Percentiles rank a stretch among this genome's conserved stretches.
These are phyloP conservation scores for Apis laboriosa DNA, from an alignment of 1,140 invertebrate genomes.

Conservation along the genomic window DNA sequence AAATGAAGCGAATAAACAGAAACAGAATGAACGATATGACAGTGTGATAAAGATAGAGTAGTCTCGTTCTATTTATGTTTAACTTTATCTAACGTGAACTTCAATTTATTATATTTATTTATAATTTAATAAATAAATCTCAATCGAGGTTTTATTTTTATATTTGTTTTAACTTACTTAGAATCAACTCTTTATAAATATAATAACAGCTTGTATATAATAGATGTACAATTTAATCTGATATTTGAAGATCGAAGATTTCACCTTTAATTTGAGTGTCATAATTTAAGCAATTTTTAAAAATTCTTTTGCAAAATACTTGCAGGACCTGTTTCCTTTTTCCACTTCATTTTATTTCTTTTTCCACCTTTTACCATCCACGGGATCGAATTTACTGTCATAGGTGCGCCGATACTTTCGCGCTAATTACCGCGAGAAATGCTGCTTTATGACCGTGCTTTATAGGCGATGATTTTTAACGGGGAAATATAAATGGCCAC, in stretches of 20 bases:
- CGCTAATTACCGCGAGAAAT: conserved; percentile 49
- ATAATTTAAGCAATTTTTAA: neutral
- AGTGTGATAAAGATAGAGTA: too few species aligned
- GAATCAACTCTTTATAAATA: too few species aligned
- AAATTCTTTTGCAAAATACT: neutral
- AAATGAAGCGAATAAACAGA: too few species aligned
- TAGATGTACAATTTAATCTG: neutral
- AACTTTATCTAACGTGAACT: too few species aligned
- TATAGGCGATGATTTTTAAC: conserved; percentile 38
- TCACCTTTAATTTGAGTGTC: too few species aligned
- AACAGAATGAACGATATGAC: too few species aligned
- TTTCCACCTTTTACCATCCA: neutral
- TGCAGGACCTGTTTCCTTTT: neutral
- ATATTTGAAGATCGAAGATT: neutral
- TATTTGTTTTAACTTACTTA: too few species aligned
- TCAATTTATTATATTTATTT: too few species aligned
- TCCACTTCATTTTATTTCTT: neutral
- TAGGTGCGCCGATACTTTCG: conserved; percentile 51
- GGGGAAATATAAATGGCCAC: conserved; percentile 31
- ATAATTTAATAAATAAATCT: too few species aligned
- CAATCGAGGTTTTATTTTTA: too few species aligned
- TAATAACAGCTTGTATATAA: too few species aligned
- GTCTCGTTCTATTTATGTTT: too few species aligned
- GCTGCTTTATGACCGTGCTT: conserved; percentile 39
- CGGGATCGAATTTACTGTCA: conserved; percentile 51